Evolutionary conservation across 2,888 invertebrate species (phyloP).

Genomic region (Drosophila anceps): DNA sequence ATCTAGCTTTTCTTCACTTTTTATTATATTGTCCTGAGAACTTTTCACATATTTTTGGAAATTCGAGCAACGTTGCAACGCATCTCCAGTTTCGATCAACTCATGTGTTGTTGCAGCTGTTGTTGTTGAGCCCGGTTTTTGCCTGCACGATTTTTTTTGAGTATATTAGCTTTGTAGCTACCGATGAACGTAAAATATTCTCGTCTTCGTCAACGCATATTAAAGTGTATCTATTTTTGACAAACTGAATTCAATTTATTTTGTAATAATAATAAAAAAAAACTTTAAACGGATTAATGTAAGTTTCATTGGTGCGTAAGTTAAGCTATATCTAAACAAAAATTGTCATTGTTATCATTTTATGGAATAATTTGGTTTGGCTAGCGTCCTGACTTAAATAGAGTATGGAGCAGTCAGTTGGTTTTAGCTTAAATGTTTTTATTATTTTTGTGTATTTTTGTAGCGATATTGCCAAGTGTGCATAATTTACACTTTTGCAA

Average conservation of each 20-base stretch:
- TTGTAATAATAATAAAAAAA: too few species aligned
- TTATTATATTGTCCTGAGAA: conserved; percentile 31
- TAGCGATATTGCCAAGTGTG: conserved; percentile 73
- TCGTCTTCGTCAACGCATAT: not conserved
- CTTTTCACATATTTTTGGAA: conserved; percentile 48
- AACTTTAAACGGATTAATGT: too few species aligned
- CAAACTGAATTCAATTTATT: not conserved
- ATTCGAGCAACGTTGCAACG: conserved; percentile 13
- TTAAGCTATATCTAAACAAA: too few species aligned
- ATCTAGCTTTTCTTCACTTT: conserved; percentile 19
- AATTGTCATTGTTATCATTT: too few species aligned
- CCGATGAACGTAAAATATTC: not conserved
- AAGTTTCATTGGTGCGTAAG: too few species aligned
- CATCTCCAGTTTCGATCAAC: not conserved
- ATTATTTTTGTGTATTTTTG: conserved; percentile 56
- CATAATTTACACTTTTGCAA: conserved; percentile 76
- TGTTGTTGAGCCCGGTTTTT: conserved; percentile 16
- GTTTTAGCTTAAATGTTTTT: not conserved
- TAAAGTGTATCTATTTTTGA: not conserved
- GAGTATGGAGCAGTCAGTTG: not conserved
- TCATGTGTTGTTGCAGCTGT: conserved; percentile 36
- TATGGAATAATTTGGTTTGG: too few species aligned
- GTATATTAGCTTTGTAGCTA: not conserved
- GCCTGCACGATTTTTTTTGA: not conserved
- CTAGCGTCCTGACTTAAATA: not conserved